phyloP scores from a whole-genome alignment of 2,113 vertebrate genomes.

The Cacatua alba region DNA sequence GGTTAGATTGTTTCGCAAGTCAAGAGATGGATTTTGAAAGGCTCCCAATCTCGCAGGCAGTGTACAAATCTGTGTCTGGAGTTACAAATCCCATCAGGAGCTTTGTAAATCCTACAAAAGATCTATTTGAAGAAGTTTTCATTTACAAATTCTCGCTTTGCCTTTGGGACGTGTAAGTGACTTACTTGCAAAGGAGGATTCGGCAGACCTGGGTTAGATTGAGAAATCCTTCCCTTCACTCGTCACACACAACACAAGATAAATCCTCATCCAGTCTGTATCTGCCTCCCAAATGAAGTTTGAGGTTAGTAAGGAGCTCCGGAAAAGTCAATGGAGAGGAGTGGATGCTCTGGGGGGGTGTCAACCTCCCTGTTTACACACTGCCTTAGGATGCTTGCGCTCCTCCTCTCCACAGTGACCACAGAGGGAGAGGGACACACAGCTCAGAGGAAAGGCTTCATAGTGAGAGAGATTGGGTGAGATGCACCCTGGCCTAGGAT shows the following conservation, averaged over 20 bases:
- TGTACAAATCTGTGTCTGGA: slow-evolving; percentile 64
- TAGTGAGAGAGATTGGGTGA: rapidly evolving
- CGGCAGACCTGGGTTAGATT: neutral
- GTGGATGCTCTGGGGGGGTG: neutral
- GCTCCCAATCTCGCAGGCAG: slow-evolving; percentile 55
- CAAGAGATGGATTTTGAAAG: slow-evolving; percentile 68
- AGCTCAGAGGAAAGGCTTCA: neutral
- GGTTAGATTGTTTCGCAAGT: slow-evolving; percentile 54
- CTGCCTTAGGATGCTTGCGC: rapidly evolving
- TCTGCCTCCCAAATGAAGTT: neutral
- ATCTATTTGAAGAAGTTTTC: slow-evolving; percentile 59
- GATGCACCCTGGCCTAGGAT: neutral
- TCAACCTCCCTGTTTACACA: neutral
- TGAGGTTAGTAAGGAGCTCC: neutral
- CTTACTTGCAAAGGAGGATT: slow-evolving; percentile 55
- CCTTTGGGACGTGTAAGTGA: slow-evolving; percentile 51
- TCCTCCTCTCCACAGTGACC: neutral
- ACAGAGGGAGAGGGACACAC: rapidly evolving
- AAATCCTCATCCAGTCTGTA: neutral
- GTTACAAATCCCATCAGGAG: slow-evolving; percentile 68
- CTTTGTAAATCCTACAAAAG: slow-evolving; percentile 68
- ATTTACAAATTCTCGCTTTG: slow-evolving; percentile 63
- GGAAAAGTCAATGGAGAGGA: neutral
- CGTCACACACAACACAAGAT: neutral
- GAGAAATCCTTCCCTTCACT: slow-evolving; percentile 34